A percentile compares a stretch with the other conserved stretches of the same genome.
These are phyloP conservation scores for Notarius lentiginosus DNA, from an alignment of 2,113 vertebrate genomes.

Conservation along the genomic window DNA sequence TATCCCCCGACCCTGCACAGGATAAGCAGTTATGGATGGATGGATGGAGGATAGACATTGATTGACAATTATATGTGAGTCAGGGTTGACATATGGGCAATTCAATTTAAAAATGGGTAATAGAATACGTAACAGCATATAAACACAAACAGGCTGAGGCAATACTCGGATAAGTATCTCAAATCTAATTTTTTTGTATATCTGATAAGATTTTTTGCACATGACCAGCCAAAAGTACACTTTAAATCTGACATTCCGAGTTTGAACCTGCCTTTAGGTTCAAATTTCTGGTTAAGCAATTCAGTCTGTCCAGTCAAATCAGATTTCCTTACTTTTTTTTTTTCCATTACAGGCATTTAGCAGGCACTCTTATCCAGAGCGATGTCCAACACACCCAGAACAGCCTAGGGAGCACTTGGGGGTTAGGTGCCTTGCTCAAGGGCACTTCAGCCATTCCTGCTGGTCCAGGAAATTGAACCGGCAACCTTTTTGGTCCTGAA, in stretches of 20 bases:
- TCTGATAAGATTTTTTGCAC: not conserved
- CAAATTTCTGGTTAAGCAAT: not conserved
- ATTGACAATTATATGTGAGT: not conserved
- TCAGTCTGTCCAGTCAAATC: not conserved
- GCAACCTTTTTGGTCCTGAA: too few species aligned
- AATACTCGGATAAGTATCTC: not conserved
- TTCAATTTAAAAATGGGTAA: conserved; percentile 14
- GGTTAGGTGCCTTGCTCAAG: too few species aligned
- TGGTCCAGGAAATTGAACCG: too few species aligned
- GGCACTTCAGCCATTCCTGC: too few species aligned
- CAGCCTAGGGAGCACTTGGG: too few species aligned
- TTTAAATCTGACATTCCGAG: not conserved
- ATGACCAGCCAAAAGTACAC: not conserved
- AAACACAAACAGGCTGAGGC: not conserved
- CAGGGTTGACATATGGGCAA: conserved; percentile 11
- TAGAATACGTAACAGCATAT: not conserved
- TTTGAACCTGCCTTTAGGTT: not conserved
- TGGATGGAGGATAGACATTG: not conserved
- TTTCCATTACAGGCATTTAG: not conserved
- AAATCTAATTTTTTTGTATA: not conserved
- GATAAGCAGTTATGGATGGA: too few species aligned
- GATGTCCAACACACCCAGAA: too few species aligned
- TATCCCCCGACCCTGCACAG: too few species aligned
- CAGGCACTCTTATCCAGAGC: too few species aligned
- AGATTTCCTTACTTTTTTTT: not conserved